These are phyloP conservation scores for Mico argentatus DNA, from an alignment of 2,797 vertebrate genomes.

Conservation along the genomic window DNA sequence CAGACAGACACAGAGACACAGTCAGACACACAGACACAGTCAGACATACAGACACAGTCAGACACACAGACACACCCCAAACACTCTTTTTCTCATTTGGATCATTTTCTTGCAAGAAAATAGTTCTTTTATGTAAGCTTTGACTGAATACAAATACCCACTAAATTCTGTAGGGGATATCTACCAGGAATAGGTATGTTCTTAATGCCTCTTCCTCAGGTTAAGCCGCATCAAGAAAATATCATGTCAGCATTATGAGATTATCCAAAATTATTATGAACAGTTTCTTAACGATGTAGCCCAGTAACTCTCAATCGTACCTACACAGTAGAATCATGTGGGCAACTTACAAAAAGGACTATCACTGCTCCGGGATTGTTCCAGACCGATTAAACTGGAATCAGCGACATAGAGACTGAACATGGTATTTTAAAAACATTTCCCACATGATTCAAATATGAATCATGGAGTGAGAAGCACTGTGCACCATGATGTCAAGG, in stretches of 20 bases:
- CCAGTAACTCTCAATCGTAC: neutral
- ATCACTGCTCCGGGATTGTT: neutral
- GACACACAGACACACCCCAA: neutral
- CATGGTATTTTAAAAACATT: neutral
- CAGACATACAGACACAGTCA: neutral
- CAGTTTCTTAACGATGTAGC: neutral
- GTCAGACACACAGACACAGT: neutral
- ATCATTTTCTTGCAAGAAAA: slow-evolving; percentile 26
- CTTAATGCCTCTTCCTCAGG: neutral
- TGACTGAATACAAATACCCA: slow-evolving; percentile 18
- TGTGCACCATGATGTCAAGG: neutral
- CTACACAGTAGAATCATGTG: neutral
- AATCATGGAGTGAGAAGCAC: neutral
- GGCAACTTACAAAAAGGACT: slow-evolving; percentile 19
- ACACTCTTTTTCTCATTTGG: neutral
- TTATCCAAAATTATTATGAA: slow-evolving; percentile 26
- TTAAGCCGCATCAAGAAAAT: slow-evolving; percentile 9
- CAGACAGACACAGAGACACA: neutral
- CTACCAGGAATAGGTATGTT: neutral
- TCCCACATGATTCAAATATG: neutral
- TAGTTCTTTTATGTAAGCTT: slow-evolving; percentile 21
- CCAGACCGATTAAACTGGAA: neutral
- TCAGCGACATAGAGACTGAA: neutral
- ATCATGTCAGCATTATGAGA: neutral
- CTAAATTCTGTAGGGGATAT: neutral